Base-by-base conservation (phyloP, 2,888 invertebrate species). In the Drosophila paracracens region DNA sequence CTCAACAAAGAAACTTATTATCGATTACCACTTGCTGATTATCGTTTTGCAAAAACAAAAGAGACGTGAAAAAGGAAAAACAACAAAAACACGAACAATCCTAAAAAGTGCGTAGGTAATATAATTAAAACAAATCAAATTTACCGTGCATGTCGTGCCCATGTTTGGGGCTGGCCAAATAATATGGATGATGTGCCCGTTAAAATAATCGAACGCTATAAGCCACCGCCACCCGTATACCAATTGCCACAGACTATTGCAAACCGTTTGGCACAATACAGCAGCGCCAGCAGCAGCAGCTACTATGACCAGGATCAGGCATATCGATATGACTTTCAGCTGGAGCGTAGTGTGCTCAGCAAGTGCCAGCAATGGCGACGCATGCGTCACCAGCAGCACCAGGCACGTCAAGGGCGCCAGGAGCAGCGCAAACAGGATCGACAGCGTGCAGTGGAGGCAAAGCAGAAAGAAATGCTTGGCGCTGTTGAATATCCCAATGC, bases 121-220 rank as follows among this genome's bases (percentile, higher is more conserved):
- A 62, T 60, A 77, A 82, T 71, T 75, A 69, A 43, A 57, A 11
- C 56, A 40, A 29, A 75, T 59, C 35, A 85, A 89, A 84, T 88
- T 89, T 35, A 52, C 21, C 27, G 88, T 90, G 63, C 67, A 79
- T 79, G 80, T 56, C 56, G 56, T 74, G 71, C 66, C 36, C 56
- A 81, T 81, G 78, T 56, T 54, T 54, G 67, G 53, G 40, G 66
- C 53, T 65, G 61, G 64, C 48, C 51, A 56, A 66, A 74, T 81
- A 85, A 83, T 74, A 96, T 97, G 95, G 97, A 97, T 93, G 96
- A 96, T 82, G 96, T 98, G 84, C 96, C 96, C 90, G 97, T 98
- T 71, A 97, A 97, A 94, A 97, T 98, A 93, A 96, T 97, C 56
- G 97, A 98, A 93, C 96, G 95, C 88, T 98, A 96, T 92, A 97